phyloP scores from a whole-genome alignment of 37 sponge, comb jelly and placozoan species.

The Cliona cf. orientalis region DNA sequence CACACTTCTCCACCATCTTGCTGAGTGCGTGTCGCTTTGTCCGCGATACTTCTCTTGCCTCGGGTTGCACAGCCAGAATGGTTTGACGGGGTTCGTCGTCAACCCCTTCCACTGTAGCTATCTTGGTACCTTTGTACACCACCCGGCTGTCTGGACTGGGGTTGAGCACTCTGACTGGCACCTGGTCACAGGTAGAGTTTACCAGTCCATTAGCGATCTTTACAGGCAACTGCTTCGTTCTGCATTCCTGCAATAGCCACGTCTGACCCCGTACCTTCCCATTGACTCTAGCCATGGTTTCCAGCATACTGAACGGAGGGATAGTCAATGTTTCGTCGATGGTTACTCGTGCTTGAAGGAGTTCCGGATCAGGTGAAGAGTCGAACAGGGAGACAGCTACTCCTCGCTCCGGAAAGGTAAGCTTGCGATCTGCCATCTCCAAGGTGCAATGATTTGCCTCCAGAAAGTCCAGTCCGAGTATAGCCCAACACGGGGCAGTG shows the following conservation, averaged over 20 bases:
- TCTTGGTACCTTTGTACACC: constrained; percentile 1
- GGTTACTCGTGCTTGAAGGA: not conserved
- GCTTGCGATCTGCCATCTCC: not conserved
- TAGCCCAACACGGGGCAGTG: not conserved
- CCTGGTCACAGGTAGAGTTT: not conserved
- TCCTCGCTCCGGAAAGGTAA: constrained; percentile 1
- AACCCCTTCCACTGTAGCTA: constrained; percentile 7
- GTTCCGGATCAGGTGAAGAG: not conserved
- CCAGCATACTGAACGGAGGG: constrained; percentile 11
- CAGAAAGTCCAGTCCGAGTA: constrained; percentile 27
- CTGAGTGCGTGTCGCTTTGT: constrained; percentile 3
- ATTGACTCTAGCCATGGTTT: constrained; percentile 2
- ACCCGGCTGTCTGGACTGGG: not conserved
- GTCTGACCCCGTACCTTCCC: not conserved
- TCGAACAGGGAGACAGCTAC: constrained; percentile 1
- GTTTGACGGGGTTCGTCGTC: not conserved
- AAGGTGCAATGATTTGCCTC: constrained; percentile 5
- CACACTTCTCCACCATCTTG: not conserved
- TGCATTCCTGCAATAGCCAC: constrained; percentile 8
- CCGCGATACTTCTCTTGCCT: not conserved
- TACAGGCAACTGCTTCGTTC: not conserved
- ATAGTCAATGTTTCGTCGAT: not conserved
- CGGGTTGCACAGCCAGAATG: not conserved
- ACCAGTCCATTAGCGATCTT: constrained; percentile 21
- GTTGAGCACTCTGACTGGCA: constrained; percentile 25